Conservation (phyloP, 2,888 invertebrate species). For the Brachyptera putata region DNA sequence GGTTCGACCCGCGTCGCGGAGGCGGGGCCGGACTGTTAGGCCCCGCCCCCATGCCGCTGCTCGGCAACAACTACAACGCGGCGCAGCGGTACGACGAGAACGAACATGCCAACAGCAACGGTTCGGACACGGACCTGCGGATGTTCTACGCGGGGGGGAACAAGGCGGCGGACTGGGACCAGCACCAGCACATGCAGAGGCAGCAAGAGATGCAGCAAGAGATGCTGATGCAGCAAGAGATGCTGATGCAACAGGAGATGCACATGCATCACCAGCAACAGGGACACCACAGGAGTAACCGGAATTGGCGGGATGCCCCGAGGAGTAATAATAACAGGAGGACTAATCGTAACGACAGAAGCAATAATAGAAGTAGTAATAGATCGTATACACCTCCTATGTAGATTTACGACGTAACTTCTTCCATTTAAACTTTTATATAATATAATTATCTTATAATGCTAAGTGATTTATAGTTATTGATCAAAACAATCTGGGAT, state of each 20-base stretch:
- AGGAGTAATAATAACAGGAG: background rate
- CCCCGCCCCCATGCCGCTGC: no score
- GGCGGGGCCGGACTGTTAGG: background rate
- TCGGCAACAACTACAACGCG: constrained; percentile 7
- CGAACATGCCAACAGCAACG: no score
- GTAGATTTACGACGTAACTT: background rate
- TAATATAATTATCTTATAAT: no score
- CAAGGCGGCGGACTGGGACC: constrained; percentile 1
- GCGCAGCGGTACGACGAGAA: constrained; percentile 22
- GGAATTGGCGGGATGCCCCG: background rate
- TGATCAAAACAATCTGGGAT: no score
- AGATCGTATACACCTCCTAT: constrained; percentile 10
- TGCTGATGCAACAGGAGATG: background rate
- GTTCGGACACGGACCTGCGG: constrained; percentile 22
- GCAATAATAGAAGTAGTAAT: background rate
- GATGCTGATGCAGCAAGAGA: background rate
- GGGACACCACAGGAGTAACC: background rate
- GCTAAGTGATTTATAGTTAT: background rate
- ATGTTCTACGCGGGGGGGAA: constrained; percentile 15
- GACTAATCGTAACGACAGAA: background rate
- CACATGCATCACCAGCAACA: background rate
- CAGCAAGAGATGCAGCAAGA: constrained; percentile 9
- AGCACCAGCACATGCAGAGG: no score
- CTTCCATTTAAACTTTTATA: no score
- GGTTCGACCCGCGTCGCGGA: background rate